Conservation (phyloP, 1,140 invertebrate species). For the Sitobion miscanthi region DNA sequence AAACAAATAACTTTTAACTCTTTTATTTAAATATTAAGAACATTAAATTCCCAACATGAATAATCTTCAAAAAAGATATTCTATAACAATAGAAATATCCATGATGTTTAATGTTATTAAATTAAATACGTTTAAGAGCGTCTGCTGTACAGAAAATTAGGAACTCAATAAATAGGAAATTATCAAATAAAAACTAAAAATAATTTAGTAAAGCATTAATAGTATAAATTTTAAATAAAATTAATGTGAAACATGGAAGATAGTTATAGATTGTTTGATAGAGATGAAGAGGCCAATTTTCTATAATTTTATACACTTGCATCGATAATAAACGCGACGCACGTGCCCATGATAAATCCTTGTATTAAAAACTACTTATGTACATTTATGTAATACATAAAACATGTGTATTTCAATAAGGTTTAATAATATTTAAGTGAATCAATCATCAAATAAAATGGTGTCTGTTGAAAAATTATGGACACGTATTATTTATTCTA, state of each 20-base stretch:
- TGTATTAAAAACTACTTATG: neutral
- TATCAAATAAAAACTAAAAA: neutral
- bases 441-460: conserved; percentile 13
- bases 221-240: neutral
- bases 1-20: neutral
- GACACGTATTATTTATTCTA: neutral
- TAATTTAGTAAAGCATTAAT: neutral
- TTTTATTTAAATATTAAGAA: neutral
- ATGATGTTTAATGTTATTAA: neutral
- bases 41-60: neutral
- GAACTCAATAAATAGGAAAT: neutral
- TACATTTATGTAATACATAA: neutral
- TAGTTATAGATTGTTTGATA: neutral
- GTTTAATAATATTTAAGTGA: neutral
- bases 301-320: neutral
- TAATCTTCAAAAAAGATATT: neutral
- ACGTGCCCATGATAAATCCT: neutral
- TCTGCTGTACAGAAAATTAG: too few species aligned
- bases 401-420: neutral
- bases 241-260: neutral
- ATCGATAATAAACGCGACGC: neutral
- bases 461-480: neutral
- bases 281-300: neutral
- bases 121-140: neutral
- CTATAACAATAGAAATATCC: neutral